Percentiles rank a stretch among this genome's conserved stretches.
These are phyloP conservation scores for Balanococcus diminutus DNA, from an alignment of 2,888 invertebrate genomes.

Conservation along the genomic window DNA sequence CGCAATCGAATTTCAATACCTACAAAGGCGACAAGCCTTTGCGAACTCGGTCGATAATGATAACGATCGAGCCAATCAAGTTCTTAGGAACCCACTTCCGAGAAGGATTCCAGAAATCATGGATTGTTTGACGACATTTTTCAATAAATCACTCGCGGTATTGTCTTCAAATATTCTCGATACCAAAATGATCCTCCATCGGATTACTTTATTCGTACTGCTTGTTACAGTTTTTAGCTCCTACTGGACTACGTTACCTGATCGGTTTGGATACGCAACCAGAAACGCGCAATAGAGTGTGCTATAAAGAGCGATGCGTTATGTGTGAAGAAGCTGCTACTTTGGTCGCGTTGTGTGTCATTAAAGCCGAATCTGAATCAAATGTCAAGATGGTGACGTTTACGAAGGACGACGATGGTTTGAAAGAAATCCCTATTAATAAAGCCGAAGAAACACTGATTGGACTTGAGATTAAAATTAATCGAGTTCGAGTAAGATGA, in stretches of 20 bases:
- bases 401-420: background rate
- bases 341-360: constrained; percentile 53
- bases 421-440: constrained; percentile 40
- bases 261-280: constrained; percentile 51
- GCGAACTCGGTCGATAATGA: background rate
- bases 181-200: no score
- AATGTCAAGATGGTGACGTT: constrained; percentile 46
- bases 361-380: constrained; percentile 46
- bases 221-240: constrained; percentile 46
- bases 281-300: constrained; percentile 4
- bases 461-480: constrained; percentile 35
- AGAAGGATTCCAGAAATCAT: constrained; percentile 43
- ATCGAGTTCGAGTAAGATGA: constrained; percentile 14
- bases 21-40: background rate
- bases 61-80: no score
- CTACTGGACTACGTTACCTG: constrained; percentile 50
- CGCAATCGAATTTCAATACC: constrained; percentile 48
- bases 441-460: constrained; percentile 36
- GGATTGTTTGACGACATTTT: background rate
- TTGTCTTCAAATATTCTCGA: no score
- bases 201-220: background rate
- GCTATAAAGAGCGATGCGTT: constrained; percentile 39
- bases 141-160: constrained; percentile 56
- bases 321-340: constrained; percentile 54
- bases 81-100: constrained; percentile 30